Evolutionary conservation across 2,113 vertebrate genomes (phyloP), one percentile per base, ranked within the genome.

Genomic region (Eulacestoma nigropectus): DNA sequence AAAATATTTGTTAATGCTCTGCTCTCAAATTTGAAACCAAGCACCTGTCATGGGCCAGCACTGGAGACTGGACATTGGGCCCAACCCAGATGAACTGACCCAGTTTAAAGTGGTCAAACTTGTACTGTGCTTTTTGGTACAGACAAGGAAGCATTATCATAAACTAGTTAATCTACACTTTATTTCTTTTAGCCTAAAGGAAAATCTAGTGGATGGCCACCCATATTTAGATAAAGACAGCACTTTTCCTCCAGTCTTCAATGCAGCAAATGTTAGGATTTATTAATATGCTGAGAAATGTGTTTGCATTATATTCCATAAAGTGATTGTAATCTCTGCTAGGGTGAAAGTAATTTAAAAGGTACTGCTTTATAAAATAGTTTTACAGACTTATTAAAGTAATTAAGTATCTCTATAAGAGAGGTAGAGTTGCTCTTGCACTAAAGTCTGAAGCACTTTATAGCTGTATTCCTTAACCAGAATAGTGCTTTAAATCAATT

Each of bases 401-500:
- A 92, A 96, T 96, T 97, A 96, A 82, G 46, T 84, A 77, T 84
- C 75, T 89, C 53, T 82, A 5, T 79, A 69, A 81, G 63, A 93
- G 81, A 89, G 82, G 82, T 11, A 52, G 68, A 94, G 94, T 63
- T 91, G 41, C 74, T 92, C 41, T 89, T 89, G 35, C 60, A 70
- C 25, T 59, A 35, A 83, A 89, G 64, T 74, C 89, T 91, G 78
- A 93, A 90, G 68, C 53, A 94, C 19, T 96, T 95, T 91, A 84
- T 79, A 79, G 49, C 64, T 81, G 26, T 65, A 76, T 89, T 94
- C 74, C 68, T 86, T 87, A 89, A 81, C 42, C 18, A 83, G 63
- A 86, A 74, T 63, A 89, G 60, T 82, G 72, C 42, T 96, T 96
- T 93, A 96, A 95, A 97, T 97, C 89, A 94, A 94, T 97, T 92